Evolutionary conservation across 53 echinoderm and acorn worm species (phyloP).

Genomic region (Pentamera pediparva): DNA sequence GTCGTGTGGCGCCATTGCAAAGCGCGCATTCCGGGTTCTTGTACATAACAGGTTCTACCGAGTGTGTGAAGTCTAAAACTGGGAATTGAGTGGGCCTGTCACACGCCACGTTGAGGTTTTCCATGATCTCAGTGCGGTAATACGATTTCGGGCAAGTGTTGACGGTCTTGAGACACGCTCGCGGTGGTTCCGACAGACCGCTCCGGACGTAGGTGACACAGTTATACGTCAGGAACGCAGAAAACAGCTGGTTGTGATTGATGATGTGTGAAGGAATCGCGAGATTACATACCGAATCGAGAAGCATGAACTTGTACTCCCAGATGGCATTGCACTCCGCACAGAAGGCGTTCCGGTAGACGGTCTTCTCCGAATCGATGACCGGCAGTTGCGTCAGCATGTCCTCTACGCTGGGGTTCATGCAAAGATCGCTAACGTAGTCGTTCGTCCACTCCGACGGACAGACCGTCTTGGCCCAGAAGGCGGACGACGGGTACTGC

Average conservation of each 20-base stretch:
- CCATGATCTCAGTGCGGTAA: neutral
- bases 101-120: conserved; percentile 12
- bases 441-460: conserved; percentile 43
- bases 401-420: conserved; percentile 36
- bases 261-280: conserved; percentile 34
- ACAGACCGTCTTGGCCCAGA: conserved; percentile 63
- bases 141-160: conserved; percentile 42
- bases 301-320: conserved; percentile 53
- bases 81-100: conserved; percentile 31
- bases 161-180: conserved; percentile 50
- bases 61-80: conserved; percentile 17
- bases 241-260: conserved; percentile 47
- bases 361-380: conserved; percentile 57
- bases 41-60: conserved; percentile 30
- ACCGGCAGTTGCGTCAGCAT: conserved; percentile 66
- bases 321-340: conserved; percentile 70
- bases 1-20: conserved; percentile 63
- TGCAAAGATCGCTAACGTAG: conserved; percentile 43
- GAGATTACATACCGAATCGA: conserved; percentile 55
- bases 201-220: conserved; percentile 60
- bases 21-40: conserved; percentile 71
- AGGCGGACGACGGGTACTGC: conserved; percentile 47
- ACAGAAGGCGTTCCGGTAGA: conserved; percentile 87
- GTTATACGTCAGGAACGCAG: conserved; percentile 44
- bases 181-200: conserved; percentile 28